Evolutionary conservation across 2,888 invertebrate genomes (phyloP), one percentile per base, ranked within the genome.

Genomic region (Ctenicera cuprea): DNA sequence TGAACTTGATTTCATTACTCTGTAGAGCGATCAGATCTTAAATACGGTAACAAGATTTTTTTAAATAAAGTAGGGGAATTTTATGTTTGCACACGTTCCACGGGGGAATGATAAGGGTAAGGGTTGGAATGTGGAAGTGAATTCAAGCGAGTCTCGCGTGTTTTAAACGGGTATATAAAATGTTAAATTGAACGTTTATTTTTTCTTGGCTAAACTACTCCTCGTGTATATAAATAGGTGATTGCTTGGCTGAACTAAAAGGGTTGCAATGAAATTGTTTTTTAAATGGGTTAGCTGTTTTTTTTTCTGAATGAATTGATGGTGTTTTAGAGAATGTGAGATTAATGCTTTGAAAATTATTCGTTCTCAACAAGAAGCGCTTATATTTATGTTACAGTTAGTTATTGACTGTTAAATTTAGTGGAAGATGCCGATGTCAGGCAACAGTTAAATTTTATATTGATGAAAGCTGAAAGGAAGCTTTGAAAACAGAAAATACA

Each of bases 31-130:
- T 54, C 54, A 54, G 3, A 54, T 30, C 30, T 54, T 54, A 54
- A 45, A 54, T 54, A 54, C 30, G n/a, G 50, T 54, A 54, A 54
- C 54, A 30, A 54, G 54, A 54, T 54, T 54, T 54, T 54, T 54
- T 14, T n/a, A 30, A 14, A 30, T 12, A 33, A 14, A 54, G 30
- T 30, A n/a, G 54, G 54, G 14, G 22, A n/a, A 30, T 45, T 26
- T 54, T 54, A 54, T 54, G 54, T 54, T 54, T 54, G 54, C 26
- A 54, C 54, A 54, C 54, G 54, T 33, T 54, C 54, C 54, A 14
- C 5, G 33, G 26, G 54, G 54, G 54, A 54, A 54, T 22, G 54
- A 54, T 54, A 54, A 54, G 14, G 54, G 54, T 54, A 12, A 54
- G 30, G 54, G 30, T 12, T 54, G 54, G 54, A 54, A 54, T 54